Conservation (phyloP, 2,113 vertebrate species). For the Zosterops pallidus region DNA sequence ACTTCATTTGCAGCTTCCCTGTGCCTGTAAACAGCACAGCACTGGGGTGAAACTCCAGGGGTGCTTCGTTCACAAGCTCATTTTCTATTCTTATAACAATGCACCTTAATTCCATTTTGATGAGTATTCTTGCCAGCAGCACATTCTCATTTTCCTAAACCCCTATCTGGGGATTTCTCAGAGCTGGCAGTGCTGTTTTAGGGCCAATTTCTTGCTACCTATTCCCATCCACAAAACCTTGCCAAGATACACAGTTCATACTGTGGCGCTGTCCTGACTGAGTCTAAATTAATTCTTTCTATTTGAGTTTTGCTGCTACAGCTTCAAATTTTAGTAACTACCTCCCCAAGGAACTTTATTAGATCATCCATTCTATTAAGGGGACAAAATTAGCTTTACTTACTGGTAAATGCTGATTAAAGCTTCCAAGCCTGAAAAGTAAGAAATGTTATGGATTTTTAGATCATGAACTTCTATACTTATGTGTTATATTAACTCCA, state of each 20-base stretch:
- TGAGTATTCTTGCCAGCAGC: conserved; percentile 1
- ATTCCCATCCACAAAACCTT: not conserved
- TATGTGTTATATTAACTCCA: not conserved
- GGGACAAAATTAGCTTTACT: conserved; percentile 3
- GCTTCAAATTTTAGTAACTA: not conserved
- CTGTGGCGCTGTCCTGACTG: not conserved
- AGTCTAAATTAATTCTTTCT: conserved; percentile 23
- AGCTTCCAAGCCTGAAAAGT: not conserved
- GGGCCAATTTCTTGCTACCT: conserved; percentile 33
- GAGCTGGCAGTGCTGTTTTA: conserved; percentile 31
- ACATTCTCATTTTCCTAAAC: conserved; percentile 44
- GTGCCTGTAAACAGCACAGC: conserved; percentile 1
- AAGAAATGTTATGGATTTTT: not conserved
- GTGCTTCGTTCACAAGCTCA: not conserved
- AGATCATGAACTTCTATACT: not conserved
- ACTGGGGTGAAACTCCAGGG: not conserved
- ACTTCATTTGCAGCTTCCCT: conserved; percentile 11
- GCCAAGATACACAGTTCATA: conserved; percentile 11
- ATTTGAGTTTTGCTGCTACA: not conserved
- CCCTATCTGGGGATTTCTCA: conserved; percentile 17
- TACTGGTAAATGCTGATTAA: not conserved
- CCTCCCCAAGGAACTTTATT: not conserved
- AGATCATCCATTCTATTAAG: not conserved
- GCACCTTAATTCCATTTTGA: conserved; percentile 26
- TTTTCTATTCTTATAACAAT: conserved; percentile 20